Base-by-base conservation (phyloP, 2,113 vertebrate genomes). In the Mus spicilegus region DNA sequence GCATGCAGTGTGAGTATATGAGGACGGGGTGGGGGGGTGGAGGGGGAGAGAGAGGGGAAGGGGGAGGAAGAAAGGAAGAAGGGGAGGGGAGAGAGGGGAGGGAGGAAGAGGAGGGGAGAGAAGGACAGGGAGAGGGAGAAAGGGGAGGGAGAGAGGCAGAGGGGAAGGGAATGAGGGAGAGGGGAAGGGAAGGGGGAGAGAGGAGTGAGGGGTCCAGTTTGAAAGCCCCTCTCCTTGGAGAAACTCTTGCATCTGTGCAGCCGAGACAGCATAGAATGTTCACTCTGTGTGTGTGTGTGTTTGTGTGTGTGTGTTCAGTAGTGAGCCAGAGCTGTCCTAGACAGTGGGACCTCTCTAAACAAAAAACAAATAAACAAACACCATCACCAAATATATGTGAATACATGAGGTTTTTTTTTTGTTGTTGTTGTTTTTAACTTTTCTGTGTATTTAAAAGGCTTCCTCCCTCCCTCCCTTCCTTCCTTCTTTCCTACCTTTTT, bases 121-220 rank as follows among this genome's bases (percentile, higher is more conserved):
- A 9, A 24, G 7, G 61, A 7, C 19, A 22, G 20, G 26, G 28
- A 28, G 24, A 8, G 28, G 65, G 28, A 1, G 14, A 13, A 11
- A 30, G 24, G 11, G 65, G 30, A 3, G 3, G 12, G 65, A 4
- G 1, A 13, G 0, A 14, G 7, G 67, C 0, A 24, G 5, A 14
- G 3, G 33, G 12, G 33, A 8, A 17, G 16, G 11, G 16, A 14
- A 33, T 36, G 67, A 5, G 67, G 36, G 8, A 1, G 28, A 33
- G 28, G 9, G 67, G 7, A 6, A 70, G 16, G 30, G 7, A 30
- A 16, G 11, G 14, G 67, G 28, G 2, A 17, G 14, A 3, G 58
- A 30, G 58, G 19, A 96, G 26, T 30, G 26, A 16, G 9, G 4
- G 42, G 6, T 36, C 28, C 81, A 77, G 33, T 19, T n/a, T 7